Base-by-base conservation (phyloP, 2,888 invertebrate genomes). In the Acronicta alni region DNA sequence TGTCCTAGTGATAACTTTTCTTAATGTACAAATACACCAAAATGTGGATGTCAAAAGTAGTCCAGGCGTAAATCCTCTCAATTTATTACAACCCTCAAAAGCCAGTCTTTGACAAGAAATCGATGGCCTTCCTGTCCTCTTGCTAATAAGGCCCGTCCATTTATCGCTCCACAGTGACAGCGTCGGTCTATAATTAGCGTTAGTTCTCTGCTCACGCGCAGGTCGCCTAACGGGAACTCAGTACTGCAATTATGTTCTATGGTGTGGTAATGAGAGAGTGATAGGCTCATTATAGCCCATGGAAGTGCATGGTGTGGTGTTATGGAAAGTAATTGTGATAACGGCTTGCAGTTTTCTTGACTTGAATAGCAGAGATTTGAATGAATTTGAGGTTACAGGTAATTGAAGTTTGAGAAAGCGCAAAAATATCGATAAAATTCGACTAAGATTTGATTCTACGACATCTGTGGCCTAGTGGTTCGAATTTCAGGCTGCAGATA, bases 211-310 rank as follows among this genome's bases (percentile, higher is more conserved):
- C 76, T 72, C 75, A 72, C 67, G 79, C 77, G 75, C 76, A 79
- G 64, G 70, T 67, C 77, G 41, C 45, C 43, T 82, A 82, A 79
- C 82, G 81, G 82, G 45, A 66, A 46, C 30, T 17, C 54, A 54
- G 59, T 62, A 67, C 64, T 62, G 76, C 73, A 75, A 78, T 76
- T 78, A 78, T 76, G 45, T 60, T 78, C 66, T 75, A 78, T 78
- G 46, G 72, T 48, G 62, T 64, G 69, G 59, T 76, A 75, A 78
- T 78, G 72, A 75, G 68, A 42, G 61, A 67, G 47, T 66, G 64
- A 71, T 73, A 68, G 77, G 54, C 66, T 73, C 60, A 68, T 75
- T 72, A 75, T 57, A 48, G 45, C 15, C 45, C 35, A 60, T 77
- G 57, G 58, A 62, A 67, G 66, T 46, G 45, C 46, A 72, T 52